Percentiles rank a stretch among this genome's conserved stretches.
These are phyloP conservation scores for Gorsachius goisagi DNA, from an alignment of 2,113 vertebrate genomes.

Conservation along the genomic window DNA sequence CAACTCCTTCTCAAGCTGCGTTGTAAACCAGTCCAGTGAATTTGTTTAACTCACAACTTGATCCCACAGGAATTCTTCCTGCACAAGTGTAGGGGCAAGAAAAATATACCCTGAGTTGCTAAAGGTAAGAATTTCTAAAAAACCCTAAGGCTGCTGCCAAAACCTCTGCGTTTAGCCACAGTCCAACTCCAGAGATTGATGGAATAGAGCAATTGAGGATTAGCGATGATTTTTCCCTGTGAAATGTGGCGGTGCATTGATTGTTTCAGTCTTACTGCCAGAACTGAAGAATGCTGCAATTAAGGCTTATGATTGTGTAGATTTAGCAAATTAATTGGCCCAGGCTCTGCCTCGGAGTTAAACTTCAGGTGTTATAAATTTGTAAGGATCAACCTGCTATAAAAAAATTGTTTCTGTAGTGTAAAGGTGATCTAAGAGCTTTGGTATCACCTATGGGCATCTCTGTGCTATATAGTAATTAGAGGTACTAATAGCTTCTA, in stretches of 20 bases:
- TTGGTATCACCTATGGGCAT: background rate
- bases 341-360: background rate
- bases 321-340: background rate
- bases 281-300: background rate
- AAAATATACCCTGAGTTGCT: background rate
- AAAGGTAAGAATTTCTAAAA: background rate
- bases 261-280: background rate
- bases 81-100: background rate
- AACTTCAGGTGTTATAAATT: background rate
- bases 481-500: background rate
- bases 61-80: background rate
- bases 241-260: background rate
- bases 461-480: background rate
- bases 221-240: background rate
- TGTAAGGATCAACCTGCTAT: background rate
- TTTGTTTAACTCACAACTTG: background rate
- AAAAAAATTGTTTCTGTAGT: background rate
- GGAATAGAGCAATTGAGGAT: background rate
- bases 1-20: background rate
- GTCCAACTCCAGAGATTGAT: background rate
- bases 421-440: background rate
- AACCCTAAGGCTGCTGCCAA: background rate
- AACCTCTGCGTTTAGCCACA: background rate
- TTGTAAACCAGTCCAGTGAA: background rate
- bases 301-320: background rate